A percentile compares a stretch with the other conserved stretches of the same genome.
Evolutionary conservation across 2,797 vertebrate species (phyloP).

Genomic region (Xenops minutus): DNA sequence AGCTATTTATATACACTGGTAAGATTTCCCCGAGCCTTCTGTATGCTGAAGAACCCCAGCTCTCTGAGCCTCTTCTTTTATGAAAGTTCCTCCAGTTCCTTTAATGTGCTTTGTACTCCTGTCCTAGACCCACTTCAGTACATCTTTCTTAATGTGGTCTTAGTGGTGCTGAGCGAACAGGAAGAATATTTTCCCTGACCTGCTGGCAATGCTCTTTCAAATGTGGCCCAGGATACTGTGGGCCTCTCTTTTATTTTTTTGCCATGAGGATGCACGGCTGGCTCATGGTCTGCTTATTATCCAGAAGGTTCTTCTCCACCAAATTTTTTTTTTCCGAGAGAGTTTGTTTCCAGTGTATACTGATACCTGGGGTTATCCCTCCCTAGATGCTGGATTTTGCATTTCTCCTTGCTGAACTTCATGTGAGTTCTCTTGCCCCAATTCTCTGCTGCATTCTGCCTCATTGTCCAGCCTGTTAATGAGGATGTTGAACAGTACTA

Average conservation of each 20-base stretch:
- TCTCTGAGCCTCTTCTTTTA: not conserved
- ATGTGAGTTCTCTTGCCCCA: not conserved
- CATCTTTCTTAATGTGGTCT: not conserved
- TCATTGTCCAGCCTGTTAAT: not conserved
- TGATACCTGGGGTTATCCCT: not conserved
- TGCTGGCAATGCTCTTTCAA: not conserved
- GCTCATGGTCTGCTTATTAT: not conserved
- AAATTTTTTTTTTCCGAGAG: not conserved
- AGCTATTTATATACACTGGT: not conserved
- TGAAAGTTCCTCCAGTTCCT: not conserved
- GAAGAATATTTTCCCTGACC: not conserved
- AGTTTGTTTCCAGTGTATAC: not conserved
- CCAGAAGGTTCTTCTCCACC: not conserved
- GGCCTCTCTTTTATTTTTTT: not conserved
- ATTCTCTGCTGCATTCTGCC: not conserved
- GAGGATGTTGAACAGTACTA: not conserved
- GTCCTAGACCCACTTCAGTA: not conserved
- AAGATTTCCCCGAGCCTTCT: not conserved
- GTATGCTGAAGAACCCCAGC: not conserved
- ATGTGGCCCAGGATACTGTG: not conserved
- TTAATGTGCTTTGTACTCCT: not conserved
- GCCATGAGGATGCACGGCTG: not conserved
- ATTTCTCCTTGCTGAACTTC: not conserved
- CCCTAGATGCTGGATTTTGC: not conserved
- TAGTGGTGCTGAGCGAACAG: not conserved